These are phyloP conservation scores for Malurus splendens DNA, from an alignment of 2,797 vertebrate genomes.

Conservation along the genomic window DNA sequence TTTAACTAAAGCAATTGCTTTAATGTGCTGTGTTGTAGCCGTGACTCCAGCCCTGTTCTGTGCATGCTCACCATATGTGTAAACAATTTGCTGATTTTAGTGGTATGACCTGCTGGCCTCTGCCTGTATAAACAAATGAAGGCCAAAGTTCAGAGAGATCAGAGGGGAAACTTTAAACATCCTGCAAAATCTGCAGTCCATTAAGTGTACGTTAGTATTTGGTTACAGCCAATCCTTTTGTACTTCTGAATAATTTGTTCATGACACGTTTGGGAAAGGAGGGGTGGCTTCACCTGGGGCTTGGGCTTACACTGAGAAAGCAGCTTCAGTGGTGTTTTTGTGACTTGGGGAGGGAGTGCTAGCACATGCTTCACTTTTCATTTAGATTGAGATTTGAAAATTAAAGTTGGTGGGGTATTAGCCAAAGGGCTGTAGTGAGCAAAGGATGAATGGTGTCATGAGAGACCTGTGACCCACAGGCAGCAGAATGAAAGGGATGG, in stretches of 20 bases:
- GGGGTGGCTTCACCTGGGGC: neutral
- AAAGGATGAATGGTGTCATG: neutral
- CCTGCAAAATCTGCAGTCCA: slow-evolving; percentile 38
- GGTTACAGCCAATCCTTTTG: slow-evolving; percentile 47
- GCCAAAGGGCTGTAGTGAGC: neutral
- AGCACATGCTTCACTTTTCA: neutral
- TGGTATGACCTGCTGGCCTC: slow-evolving; percentile 48
- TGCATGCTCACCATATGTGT: slow-evolving; percentile 46
- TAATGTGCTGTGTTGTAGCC: slow-evolving; percentile 14
- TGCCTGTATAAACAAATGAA: slow-evolving; percentile 63
- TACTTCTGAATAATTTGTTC: slow-evolving; percentile 21
- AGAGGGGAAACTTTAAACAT: slow-evolving; percentile 52
- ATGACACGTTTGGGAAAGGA: neutral
- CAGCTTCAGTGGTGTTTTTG: neutral
- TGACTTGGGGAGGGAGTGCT: neutral
- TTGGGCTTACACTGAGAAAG: neutral
- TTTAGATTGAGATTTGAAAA: neutral
- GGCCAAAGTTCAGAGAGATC: slow-evolving; percentile 68
- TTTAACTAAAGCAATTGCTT: slow-evolving; percentile 10
- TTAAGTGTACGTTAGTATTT: slow-evolving; percentile 41
- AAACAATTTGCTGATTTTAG: slow-evolving; percentile 54
- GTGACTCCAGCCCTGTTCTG: slow-evolving; percentile 7
- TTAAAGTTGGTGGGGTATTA: neutral
- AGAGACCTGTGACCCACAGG: neutral
- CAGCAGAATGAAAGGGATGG: neutral